phyloP scores from a whole-genome alignment of 2,113 vertebrate species.

The Osmerus mordax region DNA sequence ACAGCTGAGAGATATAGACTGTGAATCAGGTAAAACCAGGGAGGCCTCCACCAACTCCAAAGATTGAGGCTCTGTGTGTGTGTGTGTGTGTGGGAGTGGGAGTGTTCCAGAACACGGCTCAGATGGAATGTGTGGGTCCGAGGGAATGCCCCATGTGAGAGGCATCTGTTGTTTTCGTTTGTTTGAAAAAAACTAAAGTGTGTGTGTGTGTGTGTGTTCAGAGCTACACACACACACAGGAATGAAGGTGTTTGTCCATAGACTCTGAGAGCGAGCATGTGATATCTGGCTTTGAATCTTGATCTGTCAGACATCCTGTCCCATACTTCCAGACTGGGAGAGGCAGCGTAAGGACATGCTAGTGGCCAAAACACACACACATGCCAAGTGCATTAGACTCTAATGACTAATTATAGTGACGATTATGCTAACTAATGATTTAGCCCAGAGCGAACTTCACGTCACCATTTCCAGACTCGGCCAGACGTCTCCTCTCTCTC shows the following conservation, averaged over 20 bases:
- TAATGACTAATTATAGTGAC: no score
- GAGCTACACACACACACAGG: no score
- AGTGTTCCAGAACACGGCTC: neutral
- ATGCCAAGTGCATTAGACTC: neutral
- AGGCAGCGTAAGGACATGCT: slow-evolving; percentile 34
- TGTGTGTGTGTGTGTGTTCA: neutral
- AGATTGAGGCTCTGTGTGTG: neutral
- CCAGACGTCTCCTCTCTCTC: neutral
- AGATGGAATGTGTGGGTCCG: slow-evolving; percentile 6
- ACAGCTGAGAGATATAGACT: neutral
- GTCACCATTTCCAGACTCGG: slow-evolving; percentile 36
- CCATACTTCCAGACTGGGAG: slow-evolving; percentile 14
- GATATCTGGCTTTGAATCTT: slow-evolving; percentile 17
- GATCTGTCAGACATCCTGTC: slow-evolving; percentile 54
- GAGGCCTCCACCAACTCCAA: neutral
- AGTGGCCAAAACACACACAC: slow-evolving; percentile 27
- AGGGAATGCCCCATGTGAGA: neutral
- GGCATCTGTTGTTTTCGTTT: neutral
- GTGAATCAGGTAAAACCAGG: neutral
- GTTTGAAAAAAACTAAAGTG: neutral
- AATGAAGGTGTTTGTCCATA: neutral
- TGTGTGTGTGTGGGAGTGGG: slow-evolving; percentile 2
- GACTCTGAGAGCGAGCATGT: neutral
- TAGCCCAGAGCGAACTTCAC: no score
- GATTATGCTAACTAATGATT: no score